Conservation (phyloP, 2,888 invertebrate genomes). For the Drosophila tanythrix region DNA sequence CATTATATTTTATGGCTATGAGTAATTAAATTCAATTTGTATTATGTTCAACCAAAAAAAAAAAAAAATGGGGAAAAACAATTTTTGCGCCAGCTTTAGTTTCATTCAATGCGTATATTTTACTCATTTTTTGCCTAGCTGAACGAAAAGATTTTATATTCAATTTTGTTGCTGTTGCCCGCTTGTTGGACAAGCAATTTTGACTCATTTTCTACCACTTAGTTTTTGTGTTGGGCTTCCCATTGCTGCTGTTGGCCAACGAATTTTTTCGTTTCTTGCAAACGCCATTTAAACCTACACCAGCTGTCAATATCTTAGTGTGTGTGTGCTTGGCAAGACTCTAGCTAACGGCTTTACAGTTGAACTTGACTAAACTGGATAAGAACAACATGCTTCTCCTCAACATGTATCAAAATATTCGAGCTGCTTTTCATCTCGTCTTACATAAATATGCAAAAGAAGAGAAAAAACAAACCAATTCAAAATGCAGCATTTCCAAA, state of each 20-base stretch:
- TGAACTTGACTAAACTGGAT: conserved; percentile 29
- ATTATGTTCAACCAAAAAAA: conserved; percentile 12
- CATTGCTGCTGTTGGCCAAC: conserved; percentile 17
- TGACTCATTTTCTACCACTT: conserved; percentile 40
- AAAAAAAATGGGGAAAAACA: conserved; percentile 21
- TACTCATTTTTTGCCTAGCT: neutral
- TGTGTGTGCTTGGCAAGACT: conserved; percentile 15
- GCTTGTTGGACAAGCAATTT: conserved; percentile 24
- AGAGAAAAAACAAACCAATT: neutral
- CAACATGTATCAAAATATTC: conserved; percentile 22
- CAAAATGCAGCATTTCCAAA: neutral
- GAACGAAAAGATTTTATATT: conserved; percentile 5
- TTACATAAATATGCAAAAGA: neutral
- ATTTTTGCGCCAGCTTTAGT: conserved; percentile 60
- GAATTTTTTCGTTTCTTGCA: conserved; percentile 31
- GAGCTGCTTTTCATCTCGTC: neutral
- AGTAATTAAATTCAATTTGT: conserved; percentile 40
- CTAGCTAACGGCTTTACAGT: conserved; percentile 30
- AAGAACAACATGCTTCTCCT: conserved; percentile 14
- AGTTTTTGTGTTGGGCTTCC: conserved; percentile 41
- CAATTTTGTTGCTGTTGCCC: conserved; percentile 4
- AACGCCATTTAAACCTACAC: conserved; percentile 55
- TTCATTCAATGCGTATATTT: conserved; percentile 34
- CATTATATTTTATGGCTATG: conserved; percentile 17
- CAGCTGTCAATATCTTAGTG: conserved; percentile 36